Conservation (phyloP, 2,888 invertebrate species). For the Biston stratarius region DNA sequence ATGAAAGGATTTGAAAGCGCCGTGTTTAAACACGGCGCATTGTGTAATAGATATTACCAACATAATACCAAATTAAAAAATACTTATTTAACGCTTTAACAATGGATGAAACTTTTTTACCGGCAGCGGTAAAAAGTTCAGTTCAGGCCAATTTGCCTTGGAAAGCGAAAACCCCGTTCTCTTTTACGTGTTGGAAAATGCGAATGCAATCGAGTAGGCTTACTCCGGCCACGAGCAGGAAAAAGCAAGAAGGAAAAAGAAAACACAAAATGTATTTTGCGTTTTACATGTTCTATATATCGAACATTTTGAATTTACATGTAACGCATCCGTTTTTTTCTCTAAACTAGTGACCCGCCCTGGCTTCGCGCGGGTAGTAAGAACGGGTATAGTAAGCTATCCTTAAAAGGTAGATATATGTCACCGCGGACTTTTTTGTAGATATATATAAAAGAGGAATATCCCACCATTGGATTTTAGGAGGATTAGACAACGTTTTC, state of each 20-base stretch:
- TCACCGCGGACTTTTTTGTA: no score
- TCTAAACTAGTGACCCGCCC: no score
- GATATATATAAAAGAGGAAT: no score
- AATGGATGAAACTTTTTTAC: slow-evolving; percentile 11
- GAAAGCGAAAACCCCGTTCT: slow-evolving; percentile 18
- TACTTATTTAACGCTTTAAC: slow-evolving; percentile 21
- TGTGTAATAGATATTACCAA: background rate
- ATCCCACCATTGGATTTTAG: no score
- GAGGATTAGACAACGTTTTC: no score
- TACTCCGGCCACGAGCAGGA: slow-evolving; percentile 1
- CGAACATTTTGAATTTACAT: background rate
- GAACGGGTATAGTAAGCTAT: no score
- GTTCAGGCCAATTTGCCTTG: slow-evolving; percentile 27
- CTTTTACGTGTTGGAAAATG: slow-evolving; percentile 4
- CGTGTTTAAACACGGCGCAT: background rate
- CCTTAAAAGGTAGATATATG: no score
- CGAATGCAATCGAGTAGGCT: slow-evolving; percentile 1
- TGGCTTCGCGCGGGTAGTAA: no score
- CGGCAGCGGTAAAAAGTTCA: slow-evolving; percentile 13
- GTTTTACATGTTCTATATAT: background rate
- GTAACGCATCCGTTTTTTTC: background rate
- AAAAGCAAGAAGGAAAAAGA: slow-evolving; percentile 1
- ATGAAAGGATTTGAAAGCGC: background rate
- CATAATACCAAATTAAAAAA: slow-evolving; percentile 14
- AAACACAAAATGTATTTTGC: slow-evolving; percentile 13